Base-by-base conservation (phyloP, 2,888 invertebrate genomes). In the Mythimna albipuncta region DNA sequence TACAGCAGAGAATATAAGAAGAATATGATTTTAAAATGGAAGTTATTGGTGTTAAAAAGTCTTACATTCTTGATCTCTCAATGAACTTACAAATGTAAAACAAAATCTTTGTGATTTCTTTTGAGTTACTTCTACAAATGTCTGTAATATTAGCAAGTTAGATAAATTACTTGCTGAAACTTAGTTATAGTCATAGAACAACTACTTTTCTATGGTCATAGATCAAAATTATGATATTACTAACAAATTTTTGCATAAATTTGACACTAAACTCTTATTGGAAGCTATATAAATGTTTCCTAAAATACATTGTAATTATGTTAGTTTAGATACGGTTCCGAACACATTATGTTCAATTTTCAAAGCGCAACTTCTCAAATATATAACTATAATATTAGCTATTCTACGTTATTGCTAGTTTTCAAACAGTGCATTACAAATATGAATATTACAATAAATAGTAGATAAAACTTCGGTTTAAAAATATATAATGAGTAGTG, bases 371-470 rank as follows among this genome's bases (percentile, higher is more conserved):
- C 32, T 13, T 19, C 41, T 63, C 19, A 55, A 47, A 13, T 44
- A 9, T 52, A 52, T n/a, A 52, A n/a, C 47, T 47, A 47, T 19
- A 6, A 16, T 47, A 47, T 6, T 16, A 19, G 47, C 16, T 47
- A 47, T 47, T 47, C 10, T 47, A 50, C 26, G 7, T 16, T 11
- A 26, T 32, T 41, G 11, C 16, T 32, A 52, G 0, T 19, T 1
- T 10, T n/a, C n/a, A 50, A 32, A 71, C 5, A 38, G 16, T 55
- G 61, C 0, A 55, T 71, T 32, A 64, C 1, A 32, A 57, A 35
- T 72, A 41, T 21, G 21, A 32, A 58, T 44, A 72, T 54, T 32
- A 10, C 10, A 52, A 41, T 58, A 21, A 58, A 11, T 16, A 58
- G 11, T 11, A 52, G 19, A 58, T 19, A 58, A 73, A 73, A 52